phyloP scores from a whole-genome alignment of 2,113 vertebrate species.

The Choloepus hoffmanni region DNA sequence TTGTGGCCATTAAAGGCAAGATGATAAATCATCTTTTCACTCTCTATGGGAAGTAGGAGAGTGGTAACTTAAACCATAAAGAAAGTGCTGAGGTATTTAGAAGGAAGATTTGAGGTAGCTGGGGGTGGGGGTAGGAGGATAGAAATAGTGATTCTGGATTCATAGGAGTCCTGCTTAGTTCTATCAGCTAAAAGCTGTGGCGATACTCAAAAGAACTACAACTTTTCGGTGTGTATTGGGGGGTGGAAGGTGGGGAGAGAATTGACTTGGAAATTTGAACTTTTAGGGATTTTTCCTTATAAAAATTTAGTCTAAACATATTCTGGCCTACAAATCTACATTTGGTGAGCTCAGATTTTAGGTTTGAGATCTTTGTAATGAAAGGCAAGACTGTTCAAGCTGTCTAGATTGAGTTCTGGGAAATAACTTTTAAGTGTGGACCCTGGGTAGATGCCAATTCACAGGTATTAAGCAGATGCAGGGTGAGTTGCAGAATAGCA shows the following conservation, averaged over 20 bases:
- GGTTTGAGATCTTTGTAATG: not conserved
- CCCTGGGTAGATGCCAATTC: not conserved
- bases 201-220: not conserved
- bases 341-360: constrained; percentile 11
- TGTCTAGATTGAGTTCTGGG: not conserved
- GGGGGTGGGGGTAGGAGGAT: not conserved
- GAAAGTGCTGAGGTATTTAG: constrained; percentile 43
- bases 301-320: not conserved
- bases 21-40: constrained; percentile 72
- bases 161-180: not conserved
- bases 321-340: not conserved
- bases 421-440: not conserved
- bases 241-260: not conserved
- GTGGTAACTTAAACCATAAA: constrained; percentile 41
- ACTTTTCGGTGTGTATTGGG: not conserved
- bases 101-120: not conserved
- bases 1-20: constrained; percentile 71
- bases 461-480: not conserved
- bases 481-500: not conserved
- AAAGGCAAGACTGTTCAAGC: not conserved
- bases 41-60: constrained; percentile 39
- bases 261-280: not conserved
- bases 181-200: not conserved
- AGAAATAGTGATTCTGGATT: not conserved
- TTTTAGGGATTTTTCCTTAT: not conserved